These are phyloP conservation scores for Chloropsis hardwickii DNA, from an alignment of 2,113 vertebrate genomes.

Conservation along the genomic window DNA sequence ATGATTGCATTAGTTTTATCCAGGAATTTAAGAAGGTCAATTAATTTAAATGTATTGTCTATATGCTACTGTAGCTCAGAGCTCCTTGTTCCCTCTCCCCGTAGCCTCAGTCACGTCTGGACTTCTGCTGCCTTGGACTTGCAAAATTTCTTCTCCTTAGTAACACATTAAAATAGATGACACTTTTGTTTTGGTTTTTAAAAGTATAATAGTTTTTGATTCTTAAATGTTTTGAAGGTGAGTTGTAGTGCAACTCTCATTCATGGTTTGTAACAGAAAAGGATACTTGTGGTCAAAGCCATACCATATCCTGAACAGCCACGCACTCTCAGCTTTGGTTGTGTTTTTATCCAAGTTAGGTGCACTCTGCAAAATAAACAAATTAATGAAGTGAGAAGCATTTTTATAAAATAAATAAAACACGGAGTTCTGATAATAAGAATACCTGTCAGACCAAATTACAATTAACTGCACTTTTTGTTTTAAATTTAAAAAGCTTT, in stretches of 20 bases:
- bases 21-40: background rate
- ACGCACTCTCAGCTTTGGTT: conserved; percentile 71
- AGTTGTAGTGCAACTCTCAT: background rate
- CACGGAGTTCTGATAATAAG: background rate
- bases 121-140: background rate
- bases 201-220: background rate
- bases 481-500: background rate
- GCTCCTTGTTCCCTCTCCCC: background rate
- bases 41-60: background rate
- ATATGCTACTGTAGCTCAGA: background rate
- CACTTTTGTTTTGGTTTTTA: background rate
- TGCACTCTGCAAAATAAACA: conserved; percentile 68
- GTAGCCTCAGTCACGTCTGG: background rate
- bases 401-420: background rate
- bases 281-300: conserved; percentile 87
- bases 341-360: conserved; percentile 58
- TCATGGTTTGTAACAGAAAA: conserved; percentile 49
- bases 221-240: background rate
- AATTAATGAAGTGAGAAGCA: background rate
- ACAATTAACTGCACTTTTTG: background rate
- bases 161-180: background rate
- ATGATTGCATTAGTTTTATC: background rate
- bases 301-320: conserved; percentile 81
- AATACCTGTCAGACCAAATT: background rate
- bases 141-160: background rate